phyloP scores from a whole-genome alignment of 2,113 vertebrate species.

The Garra rufa region DNA sequence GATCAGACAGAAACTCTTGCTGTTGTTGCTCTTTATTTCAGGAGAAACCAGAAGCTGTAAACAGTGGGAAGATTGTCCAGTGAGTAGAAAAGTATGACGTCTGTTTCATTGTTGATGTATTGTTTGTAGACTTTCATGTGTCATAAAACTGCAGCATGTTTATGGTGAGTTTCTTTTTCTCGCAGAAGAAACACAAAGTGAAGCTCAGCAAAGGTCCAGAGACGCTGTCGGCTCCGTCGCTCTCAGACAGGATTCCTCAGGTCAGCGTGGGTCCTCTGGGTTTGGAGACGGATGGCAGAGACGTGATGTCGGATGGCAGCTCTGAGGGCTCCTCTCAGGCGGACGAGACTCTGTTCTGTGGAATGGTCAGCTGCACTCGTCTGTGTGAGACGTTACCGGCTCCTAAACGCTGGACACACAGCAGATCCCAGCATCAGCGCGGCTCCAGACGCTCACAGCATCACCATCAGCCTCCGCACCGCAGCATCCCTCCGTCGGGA shows the following conservation, averaged over 20 bases:
- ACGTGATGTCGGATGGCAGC: conserved; percentile 85
- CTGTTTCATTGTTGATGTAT: no score
- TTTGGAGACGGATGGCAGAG: conserved; percentile 68
- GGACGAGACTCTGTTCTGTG: conserved; percentile 94
- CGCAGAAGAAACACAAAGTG: conserved; percentile 83
- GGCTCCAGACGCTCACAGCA: conserved; percentile 70
- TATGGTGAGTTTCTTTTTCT: conserved; percentile 1
- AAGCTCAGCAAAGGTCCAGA: conserved; percentile 84
- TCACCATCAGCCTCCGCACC: conserved; percentile 79
- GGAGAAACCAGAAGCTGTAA: conserved; percentile 84
- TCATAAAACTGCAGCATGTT: neutral
- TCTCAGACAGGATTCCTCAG: conserved; percentile 82
- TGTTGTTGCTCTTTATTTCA: conserved; percentile 54
- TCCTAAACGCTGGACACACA: conserved; percentile 83
- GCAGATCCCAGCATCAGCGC: conserved; percentile 75
- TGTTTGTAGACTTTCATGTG: neutral
- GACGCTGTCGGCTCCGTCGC: conserved; percentile 76
- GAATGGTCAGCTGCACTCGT: conserved; percentile 86
- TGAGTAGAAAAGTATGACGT: conserved; percentile 67
- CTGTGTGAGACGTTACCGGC: conserved; percentile 85
- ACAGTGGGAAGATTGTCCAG: conserved; percentile 81
- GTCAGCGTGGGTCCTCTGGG: conserved; percentile 76
- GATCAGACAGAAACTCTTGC: conserved; percentile 7
- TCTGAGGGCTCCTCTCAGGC: conserved; percentile 93
- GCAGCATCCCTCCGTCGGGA: neutral